Evolutionary conservation across 2,888 invertebrate genomes (phyloP), one percentile per base, ranked within the genome.

Genomic region (Hyposoter didymator): DNA sequence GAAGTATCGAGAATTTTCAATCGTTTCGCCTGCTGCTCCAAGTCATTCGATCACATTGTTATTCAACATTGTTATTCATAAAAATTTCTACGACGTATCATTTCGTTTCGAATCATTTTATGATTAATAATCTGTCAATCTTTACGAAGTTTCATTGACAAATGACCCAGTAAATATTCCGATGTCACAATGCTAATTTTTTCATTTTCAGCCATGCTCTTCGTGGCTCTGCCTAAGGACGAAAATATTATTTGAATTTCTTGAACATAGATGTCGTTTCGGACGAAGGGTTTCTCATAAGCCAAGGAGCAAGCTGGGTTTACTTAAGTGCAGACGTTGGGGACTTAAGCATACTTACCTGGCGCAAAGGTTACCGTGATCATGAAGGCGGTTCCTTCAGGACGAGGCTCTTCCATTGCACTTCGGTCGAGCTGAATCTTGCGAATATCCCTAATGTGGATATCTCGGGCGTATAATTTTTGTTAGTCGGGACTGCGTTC

Each of bases 401-500:
- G 93, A 91, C 81, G 94, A 95, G 95, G 94, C 94, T 94, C 94
- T 94, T 94, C 94, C 95, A 95, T 95, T 95, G 95, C 95, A 95
- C 95, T 43, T 91, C 69, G 22, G 90, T 93, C 94, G 94, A 81
- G 95, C 94, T 95, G 95, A 95, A 94, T 94, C 94, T 94, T 95
- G 95, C 94, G 93, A 93, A 93, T 93, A 93, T 88, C 92, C 93
- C 94, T 94, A 94, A 94, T 93, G 94, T 94, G 94, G 94, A 92
- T 94, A 94, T 94, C 94, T 95, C 93, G 93, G 92, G 92, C 93
- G 92, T 92, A 93, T 35, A 69, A 78, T 78, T 78, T 78, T 78
- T 78, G 78, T 45, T 78, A 78, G 78, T 78, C 78, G 78, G 78
- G 78, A 78, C 78, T 80, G 66, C 84, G 87, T 87, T 76, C 87